phyloP scores from a whole-genome alignment of 2,888 invertebrate species.

The Monopis laevigella region DNA sequence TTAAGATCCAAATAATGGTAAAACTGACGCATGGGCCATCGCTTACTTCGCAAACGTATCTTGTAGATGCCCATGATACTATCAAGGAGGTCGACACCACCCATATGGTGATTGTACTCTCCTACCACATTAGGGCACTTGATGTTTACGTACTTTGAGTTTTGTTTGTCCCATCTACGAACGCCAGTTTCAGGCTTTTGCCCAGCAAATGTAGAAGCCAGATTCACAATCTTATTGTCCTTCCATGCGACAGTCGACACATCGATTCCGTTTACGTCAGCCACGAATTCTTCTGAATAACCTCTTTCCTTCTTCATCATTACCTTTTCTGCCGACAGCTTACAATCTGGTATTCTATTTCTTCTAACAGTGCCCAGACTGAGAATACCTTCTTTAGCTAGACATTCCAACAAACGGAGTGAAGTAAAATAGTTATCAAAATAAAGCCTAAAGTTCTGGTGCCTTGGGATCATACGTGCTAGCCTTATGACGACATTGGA shows the following conservation, averaged over 20 bases:
- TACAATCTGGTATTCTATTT: constrained; percentile 26
- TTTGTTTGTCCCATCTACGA: constrained; percentile 19
- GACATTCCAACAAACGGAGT: too few species aligned
- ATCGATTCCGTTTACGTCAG: constrained; percentile 18
- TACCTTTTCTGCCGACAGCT: constrained; percentile 22
- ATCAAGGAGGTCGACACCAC: constrained; percentile 25
- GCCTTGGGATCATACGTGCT: too few species aligned
- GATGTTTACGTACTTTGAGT: constrained; percentile 19
- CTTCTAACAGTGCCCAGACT: too few species aligned
- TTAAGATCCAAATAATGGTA: constrained; percentile 7
- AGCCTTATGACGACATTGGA: too few species aligned
- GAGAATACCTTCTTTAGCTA: too few species aligned
- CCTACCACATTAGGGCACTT: too few species aligned
- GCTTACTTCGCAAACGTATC: constrained; percentile 12
- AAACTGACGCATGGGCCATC: constrained; percentile 3
- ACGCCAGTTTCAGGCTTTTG: too few species aligned
- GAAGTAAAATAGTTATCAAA: too few species aligned
- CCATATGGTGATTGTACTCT: constrained; percentile 21
- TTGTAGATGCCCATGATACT: constrained; percentile 23
- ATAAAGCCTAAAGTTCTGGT: too few species aligned
- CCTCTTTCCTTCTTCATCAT: constrained; percentile 22
- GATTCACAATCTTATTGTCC: constrained; percentile 22
- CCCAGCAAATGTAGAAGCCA: constrained; percentile 21
- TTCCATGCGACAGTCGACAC: constrained; percentile 21
- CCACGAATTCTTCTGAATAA: constrained; percentile 20